phyloP scores from a whole-genome alignment of 2,888 invertebrate genomes.

The Sphinx pinastri region DNA sequence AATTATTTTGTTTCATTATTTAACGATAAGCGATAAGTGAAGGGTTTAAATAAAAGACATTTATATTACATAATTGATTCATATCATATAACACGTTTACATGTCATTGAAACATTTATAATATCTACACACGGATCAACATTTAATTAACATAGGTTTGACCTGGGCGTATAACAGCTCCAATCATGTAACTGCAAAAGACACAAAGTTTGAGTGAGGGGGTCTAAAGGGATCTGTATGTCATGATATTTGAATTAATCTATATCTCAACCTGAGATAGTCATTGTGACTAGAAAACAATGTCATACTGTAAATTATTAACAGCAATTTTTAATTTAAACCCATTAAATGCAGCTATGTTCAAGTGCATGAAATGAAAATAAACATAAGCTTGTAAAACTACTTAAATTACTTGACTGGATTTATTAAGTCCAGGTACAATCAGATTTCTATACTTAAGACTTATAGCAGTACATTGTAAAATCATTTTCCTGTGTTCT shows the following conservation, averaged over 20 bases:
- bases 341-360: neutral
- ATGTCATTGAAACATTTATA: slow-evolving; percentile 54
- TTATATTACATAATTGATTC: slow-evolving; percentile 47
- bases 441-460: neutral
- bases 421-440: neutral
- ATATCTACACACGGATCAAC: slow-evolving; percentile 64
- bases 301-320: slow-evolving; percentile 14
- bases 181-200: slow-evolving; percentile 36
- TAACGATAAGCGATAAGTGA: slow-evolving; percentile 22
- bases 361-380: neutral
- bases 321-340: slow-evolving; percentile 4
- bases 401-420: neutral
- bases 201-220: slow-evolving; percentile 32
- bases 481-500: neutral
- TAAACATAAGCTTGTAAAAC: neutral
- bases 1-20: slow-evolving; percentile 46
- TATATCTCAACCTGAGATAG: slow-evolving; percentile 35
- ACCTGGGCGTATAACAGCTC: slow-evolving; percentile 44
- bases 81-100: slow-evolving; percentile 58
- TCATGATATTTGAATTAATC: slow-evolving; percentile 43
- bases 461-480: neutral
- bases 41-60: slow-evolving; percentile 5
- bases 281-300: slow-evolving; percentile 49
- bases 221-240: slow-evolving; percentile 29
- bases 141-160: slow-evolving; percentile 52